Base-by-base conservation (phyloP, 2,888 invertebrate species). In the Xiphydria camelus region DNA sequence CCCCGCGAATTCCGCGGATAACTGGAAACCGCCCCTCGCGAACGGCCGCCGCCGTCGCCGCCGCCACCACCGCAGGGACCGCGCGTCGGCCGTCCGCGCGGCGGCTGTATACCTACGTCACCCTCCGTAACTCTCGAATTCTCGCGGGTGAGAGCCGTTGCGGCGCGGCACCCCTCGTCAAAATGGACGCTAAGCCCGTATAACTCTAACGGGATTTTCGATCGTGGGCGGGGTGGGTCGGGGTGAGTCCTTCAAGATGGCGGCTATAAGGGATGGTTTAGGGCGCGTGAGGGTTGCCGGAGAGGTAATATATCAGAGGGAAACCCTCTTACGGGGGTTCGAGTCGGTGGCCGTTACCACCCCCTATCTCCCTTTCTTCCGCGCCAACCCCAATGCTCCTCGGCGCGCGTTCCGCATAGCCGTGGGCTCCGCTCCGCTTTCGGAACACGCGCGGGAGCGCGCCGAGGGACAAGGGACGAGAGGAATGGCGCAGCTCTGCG, bases 171-270 rank as follows among this genome's bases (percentile, higher is more conserved):
- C 59, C 66, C 70, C 68, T 67, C 70, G 70, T 72, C 73, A 75
- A 74, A 75, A 75, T 75, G 74, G 75, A 74, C 72, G 69, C 73
- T 71, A 71, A 72, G 66, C 70, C 70, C 66, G 67, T 68, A 72
- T 72, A 73, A 72, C 68, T 73, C 73, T 73, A 74, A 75, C 73
- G 66, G 73, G 73, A 75, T 75, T 74, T 71, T 70, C 71, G 71
- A 74, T 73, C 70, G 72, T 72, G 68, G 73, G 73, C 68, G 72
- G 71, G 29, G 43, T 45, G 47, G 58, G 53, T 49, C 59, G 61
- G 49, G 57, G 65, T 65, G 61, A 70, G 68, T 70, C 70, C 70
- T 66, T 70, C 73, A 74, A 75, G 69, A 75, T 75, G 75, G 75
- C 75, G 66, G 68, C 71, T 64, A 62, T 69, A 73, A 70, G 74